A percentile compares a stretch with the other conserved stretches of the same genome.
Conservation (phyloP, 2,113 vertebrate species). For the Deroptyus accipitrinus region DNA sequence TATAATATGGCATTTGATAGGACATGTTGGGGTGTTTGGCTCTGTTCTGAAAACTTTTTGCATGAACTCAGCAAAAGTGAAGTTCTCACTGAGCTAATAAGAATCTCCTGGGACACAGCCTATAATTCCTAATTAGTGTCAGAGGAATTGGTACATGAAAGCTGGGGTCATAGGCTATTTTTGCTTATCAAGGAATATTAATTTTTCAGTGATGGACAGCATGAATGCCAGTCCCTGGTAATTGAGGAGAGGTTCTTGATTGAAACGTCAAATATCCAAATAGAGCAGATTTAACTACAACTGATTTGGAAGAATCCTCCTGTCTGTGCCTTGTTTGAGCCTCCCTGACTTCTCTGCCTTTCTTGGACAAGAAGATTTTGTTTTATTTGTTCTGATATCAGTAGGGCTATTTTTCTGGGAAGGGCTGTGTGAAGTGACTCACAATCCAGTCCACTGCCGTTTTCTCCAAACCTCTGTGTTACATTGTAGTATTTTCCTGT, state of each 20-base stretch:
- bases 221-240: background rate
- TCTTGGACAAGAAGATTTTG: background rate
- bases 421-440: background rate
- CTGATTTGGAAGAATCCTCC: background rate
- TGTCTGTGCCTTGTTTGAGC: background rate
- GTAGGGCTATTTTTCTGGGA: background rate
- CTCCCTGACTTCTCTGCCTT: background rate
- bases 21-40: background rate
- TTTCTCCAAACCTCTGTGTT: background rate
- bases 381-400: background rate
- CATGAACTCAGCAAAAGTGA: background rate
- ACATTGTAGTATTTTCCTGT: background rate
- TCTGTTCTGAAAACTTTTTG: background rate
- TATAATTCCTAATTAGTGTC: constrained; percentile 11
- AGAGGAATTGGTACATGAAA: constrained; percentile 13
- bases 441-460: background rate
- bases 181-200: background rate
- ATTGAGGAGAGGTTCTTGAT: background rate
- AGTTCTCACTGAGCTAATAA: background rate
- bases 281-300: background rate
- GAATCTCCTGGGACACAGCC: background rate
- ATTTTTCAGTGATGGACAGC: background rate
- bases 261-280: background rate
- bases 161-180: background rate
- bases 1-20: background rate